Base-by-base conservation (phyloP, 2,888 invertebrate genomes). In the Drosophila quinaria region DNA sequence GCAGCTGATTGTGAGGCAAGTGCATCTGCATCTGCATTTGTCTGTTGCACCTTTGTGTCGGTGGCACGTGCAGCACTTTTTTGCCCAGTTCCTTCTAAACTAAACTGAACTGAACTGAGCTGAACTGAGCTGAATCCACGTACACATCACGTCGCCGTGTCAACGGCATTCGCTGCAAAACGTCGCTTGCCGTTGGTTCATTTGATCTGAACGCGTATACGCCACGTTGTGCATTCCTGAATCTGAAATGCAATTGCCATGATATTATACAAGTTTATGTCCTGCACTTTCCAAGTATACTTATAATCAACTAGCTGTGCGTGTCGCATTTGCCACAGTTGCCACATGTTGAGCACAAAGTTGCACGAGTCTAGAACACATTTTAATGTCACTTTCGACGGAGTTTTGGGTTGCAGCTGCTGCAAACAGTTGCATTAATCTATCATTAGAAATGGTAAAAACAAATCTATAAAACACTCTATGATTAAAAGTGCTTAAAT, bases 171-270 rank as follows among this genome's bases (percentile, higher is more conserved):
- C 55, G 58, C 61, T 47, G 5, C 39, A 15, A 50, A 25, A 22
- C 63, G 54, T 65, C 50, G 76, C 39, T 5, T 35, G 9, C 3
- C 55, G 51, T 63, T 56, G 80, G 62, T 82, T 82, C 69, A 79
- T 82, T 81, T 85, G 62, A 65, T 77, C 44, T 51, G 47, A 74
- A 33, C 56, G 78, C 87, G 87, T 65, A 86, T 74, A 74, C 81
- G 74, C 67, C 76, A 73, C 74, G 71, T 70, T 69, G 68, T 46
- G 52, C 60, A 22, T 54, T 39, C 51, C 39, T 13, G 31, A 11
- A 47, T 52, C 59, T 74, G 49, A 61, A 72, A 76, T 70, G 62
- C 77, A 86, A 86, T 74, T 71, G 70, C 84, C 84, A 69, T 77
- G 58, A 71, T 69, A 77, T 65, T 65, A 70, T 74, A 56, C 64